These are phyloP conservation scores for Antechinus flavipes DNA, from an alignment of 2,113 vertebrate genomes.

Conservation along the genomic window DNA sequence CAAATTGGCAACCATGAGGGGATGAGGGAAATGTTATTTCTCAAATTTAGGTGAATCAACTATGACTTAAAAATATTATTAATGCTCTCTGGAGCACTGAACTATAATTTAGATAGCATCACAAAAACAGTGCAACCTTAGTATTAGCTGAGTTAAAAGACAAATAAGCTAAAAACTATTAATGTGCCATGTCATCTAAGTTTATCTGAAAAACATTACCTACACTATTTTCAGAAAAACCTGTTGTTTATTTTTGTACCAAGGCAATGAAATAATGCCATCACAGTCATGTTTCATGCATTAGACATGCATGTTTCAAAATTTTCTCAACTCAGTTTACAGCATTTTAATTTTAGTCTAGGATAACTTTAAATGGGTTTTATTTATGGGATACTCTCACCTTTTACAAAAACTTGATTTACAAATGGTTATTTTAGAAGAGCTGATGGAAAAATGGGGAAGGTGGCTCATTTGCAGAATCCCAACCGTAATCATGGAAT, in stretches of 20 bases:
- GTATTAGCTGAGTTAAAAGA: not conserved
- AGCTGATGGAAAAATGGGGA: constrained; percentile 73
- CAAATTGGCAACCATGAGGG: constrained; percentile 36
- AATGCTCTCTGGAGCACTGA: not conserved
- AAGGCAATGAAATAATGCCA: not conserved
- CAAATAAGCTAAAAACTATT: not conserved
- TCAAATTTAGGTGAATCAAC: not conserved
- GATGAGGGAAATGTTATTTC: constrained; percentile 10
- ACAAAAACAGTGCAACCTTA: not conserved
- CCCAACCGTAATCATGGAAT: constrained; percentile 79
- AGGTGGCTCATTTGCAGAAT: constrained; percentile 48
- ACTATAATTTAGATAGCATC: not conserved
- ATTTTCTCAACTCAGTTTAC: not conserved
- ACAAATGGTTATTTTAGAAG: constrained; percentile 47
- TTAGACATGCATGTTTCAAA: not conserved
- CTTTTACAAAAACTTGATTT: not conserved
- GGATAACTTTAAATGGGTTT: constrained; percentile 7
- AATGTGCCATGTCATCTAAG: not conserved
- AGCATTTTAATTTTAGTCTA: constrained; percentile 23
- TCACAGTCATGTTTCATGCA: not conserved
- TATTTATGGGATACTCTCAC: constrained; percentile 49
- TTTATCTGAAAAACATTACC: not conserved
- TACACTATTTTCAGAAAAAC: not conserved
- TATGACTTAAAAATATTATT: not conserved
- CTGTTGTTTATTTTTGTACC: not conserved